These are phyloP conservation scores for Crenuchus spilurus DNA, from an alignment of 2,797 vertebrate genomes.

Conservation along the genomic window DNA sequence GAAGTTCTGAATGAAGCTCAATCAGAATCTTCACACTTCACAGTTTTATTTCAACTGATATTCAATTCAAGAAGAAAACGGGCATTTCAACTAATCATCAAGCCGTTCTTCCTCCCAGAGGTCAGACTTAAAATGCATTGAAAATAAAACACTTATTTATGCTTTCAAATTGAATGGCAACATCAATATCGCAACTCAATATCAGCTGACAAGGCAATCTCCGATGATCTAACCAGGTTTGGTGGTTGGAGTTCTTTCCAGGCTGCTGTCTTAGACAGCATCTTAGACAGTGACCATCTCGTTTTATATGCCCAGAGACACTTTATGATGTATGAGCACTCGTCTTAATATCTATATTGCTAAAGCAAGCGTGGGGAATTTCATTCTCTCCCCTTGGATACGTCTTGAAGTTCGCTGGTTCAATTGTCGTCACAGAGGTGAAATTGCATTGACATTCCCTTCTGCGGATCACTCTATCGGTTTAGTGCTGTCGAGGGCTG, in stretches of 20 bases:
- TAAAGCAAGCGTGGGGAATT: conserved; percentile 15
- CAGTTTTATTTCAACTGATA: background rate
- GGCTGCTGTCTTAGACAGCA: conserved; percentile 9
- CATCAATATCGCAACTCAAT: background rate
- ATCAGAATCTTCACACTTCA: background rate
- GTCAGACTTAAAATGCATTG: background rate
- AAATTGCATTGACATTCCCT: conserved; percentile 52
- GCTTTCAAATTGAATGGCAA: background rate
- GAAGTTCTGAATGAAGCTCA: background rate
- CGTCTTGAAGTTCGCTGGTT: conserved; percentile 32
- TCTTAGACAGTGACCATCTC: conserved; percentile 30
- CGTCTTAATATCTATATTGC: conserved; percentile 24
- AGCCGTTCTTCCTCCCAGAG: background rate
- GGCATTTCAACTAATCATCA: background rate
- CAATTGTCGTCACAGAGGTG: conserved; percentile 46
- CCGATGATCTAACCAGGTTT: background rate
- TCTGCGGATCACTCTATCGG: conserved; percentile 37
- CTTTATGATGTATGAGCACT: conserved; percentile 16
- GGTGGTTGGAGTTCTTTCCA: conserved; percentile 18
- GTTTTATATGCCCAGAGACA: background rate
- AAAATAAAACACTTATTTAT: background rate
- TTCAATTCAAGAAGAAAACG: conserved; percentile 2
- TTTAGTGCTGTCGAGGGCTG: conserved; percentile 15
- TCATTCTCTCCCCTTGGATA: conserved; percentile 17
- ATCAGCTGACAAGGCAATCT: background rate